Evolutionary conservation across 30 jellyfish, hydroid and myxozoan species (phyloP), one percentile per base, ranked within the genome.

Genomic region (Aurelia sp.): DNA sequence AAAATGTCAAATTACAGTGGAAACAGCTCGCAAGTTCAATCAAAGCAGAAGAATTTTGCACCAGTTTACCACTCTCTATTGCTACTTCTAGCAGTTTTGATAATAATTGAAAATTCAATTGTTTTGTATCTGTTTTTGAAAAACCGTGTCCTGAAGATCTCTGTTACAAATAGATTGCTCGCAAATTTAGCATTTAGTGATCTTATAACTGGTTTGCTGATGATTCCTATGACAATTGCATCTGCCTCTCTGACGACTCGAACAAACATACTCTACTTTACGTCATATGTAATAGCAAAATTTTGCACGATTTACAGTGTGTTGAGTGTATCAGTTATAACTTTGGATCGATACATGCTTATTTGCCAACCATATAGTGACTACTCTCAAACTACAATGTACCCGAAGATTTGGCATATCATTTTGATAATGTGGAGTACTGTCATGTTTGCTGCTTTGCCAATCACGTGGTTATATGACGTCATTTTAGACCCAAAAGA

Each of bases 151-250:
- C 70, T 85, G 58, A 81, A 62, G 44, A 17, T 21, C 19, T 76
- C 75, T 0, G 51, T 69, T 4, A 63, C 94, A 9, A 85, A 85
- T 59, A 22, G 78, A 30, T 81, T 85, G 35, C 66, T 63, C 7
- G 85, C 94, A 7, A 85, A 74, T 73, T 77, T 85, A 63, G 94
- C 94, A 31, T n/a, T 62, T 0, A 74, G 94, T 21, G 94, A 85
- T 62, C 19, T 85, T 40, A 20, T 85, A 6, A 85, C 94, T 4
- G 88, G 88, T 8, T 1, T 50, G 4, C 55, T 60, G 0, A 63
- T 63, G 22, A 85, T 85, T 24, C 94, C 94, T 13, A 21, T 85
- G 40, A 72, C 88, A 2, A 61, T 85, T 3, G 75, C 88, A 6
- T 85, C 94, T 9, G 87, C 94, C 44, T 44, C 82, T 5, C 72